Evolutionary conservation across 1,140 invertebrate genomes (phyloP), one percentile per base, ranked within the genome.

Genomic region (Pectinophora gossypiella): DNA sequence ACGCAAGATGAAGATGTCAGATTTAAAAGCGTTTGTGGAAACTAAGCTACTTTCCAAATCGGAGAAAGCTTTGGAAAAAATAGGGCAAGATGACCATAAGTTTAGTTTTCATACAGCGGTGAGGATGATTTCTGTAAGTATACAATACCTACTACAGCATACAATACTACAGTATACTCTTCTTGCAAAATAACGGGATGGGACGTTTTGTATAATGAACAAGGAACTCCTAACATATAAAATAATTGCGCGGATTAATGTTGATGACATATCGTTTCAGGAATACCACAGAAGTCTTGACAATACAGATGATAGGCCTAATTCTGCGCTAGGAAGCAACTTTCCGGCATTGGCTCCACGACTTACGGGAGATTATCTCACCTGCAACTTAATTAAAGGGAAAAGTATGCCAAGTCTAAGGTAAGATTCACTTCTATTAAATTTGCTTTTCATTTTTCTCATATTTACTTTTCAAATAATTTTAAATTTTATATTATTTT

Each of bases 401-500:
- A 97, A 97, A 88, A 97, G 95, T 89, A 97, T 98, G 95, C 96
- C 96, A 4, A 97, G 96, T 82, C 87, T 98, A 43, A 97, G 95
- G 96, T 97, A 90, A 85, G 85, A 32, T 32, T 32, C n/a, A 32
- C n/a, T 3, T 32, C 27, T 32, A 3, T 3, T 32, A 1, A 32
- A 32, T 32, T 3, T 32, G 27, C 2, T 32, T 12, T 32, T 32
- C n/a, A 12, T 12, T 32, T 2, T 32, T 3, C 2, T 3, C 7
- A 12, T 32, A 32, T 2, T n/a, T 32, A 32, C 9, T 1, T 32
- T 2, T 32, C n/a, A 32, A n/a, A n/a, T 32, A 32, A 32, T 32
- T 32, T n/a, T n/a, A n/a, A n/a, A 9, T 2, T 32, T 1, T 32
- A 3, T 32, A 32, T 32, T 9, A 32, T 32, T 7, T 32, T 23